Base-by-base conservation (phyloP, 2,888 invertebrate species). In the Agonopterix subpropinquella region DNA sequence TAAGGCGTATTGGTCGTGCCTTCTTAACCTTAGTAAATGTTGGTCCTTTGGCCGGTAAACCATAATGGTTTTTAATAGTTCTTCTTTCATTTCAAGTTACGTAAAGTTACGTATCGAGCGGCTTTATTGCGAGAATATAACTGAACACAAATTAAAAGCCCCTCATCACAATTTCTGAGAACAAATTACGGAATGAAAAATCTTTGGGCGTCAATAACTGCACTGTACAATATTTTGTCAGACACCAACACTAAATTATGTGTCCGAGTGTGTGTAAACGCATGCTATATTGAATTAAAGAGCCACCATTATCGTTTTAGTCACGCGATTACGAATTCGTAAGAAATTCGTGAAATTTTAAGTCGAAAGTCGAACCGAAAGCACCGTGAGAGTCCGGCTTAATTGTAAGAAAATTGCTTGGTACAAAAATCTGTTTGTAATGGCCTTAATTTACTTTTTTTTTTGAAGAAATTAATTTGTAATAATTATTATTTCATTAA, bases 221-320 rank as follows among this genome's bases (percentile, higher is more conserved):
- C 28, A 28, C 28, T 5, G 28, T 28, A 28, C 28, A 28, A 28
- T 28, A 28, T 28, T 28, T 28, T 28, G 28, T 28, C 28, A 28
- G 28, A 28, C 28, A 28, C 5, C 8, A 42, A 8, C 42, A 11
- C 35, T 37, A 50, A 50, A 47, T 46, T 28, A 44, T 44, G 18
- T 28, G 41, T 47, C 42, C 36, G 37, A 8, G 15, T 45, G 15
- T 45, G 13, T 37, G 43, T 44, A 47, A 44, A 46, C 8, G 37
- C 15, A 41, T 8, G 36, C 10, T n/a, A 47, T 52, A 52, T 52
- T 52, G 52, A 52, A 52, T 52, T 52, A 52, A 52, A 52, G 43
- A 35, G 47, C 49, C 36, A 43, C 28, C 43, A 52, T 52, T 47
- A 52, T 47, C 49, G 52, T 36, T 45, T 52, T 49, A 49, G 52